Evolutionary conservation across 1,140 invertebrate genomes (phyloP), one percentile per base, ranked within the genome.

Genomic region (Calycopis cecrops): DNA sequence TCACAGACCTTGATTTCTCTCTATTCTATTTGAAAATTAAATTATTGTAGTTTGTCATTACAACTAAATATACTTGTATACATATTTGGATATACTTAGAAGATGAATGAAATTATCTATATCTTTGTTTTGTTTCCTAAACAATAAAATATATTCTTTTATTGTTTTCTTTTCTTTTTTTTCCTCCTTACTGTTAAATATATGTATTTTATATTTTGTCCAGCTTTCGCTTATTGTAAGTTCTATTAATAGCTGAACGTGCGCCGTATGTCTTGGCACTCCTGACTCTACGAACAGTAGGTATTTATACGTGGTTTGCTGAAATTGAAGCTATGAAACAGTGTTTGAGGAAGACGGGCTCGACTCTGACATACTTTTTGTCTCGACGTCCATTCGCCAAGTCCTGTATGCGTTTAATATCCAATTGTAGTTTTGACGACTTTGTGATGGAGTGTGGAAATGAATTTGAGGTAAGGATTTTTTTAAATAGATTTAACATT

Each of bases 371-470:
- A 48, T 52, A 38, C 35, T 28, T 40, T 57, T 33, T 14, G 48
- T 28, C 35, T n/a, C 9, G 16, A 9, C 14, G 40, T 44, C 16
- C 16, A 16, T 44, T 44, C 0, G 16, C n/a, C 55, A 11, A 44
- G 33, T 9, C 28, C 52, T 53, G 63, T 17, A 84, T 82, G 80
- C 77, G 80, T 61, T 68, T 67, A 54, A 55, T 76, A 11, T 69
- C 73, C 34, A 68, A 69, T 52, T 62, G 69, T 59, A 77, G 71
- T 57, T 84, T 76, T 63, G 68, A 84, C 54, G 74, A 76, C 28
- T 85, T 85, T 65, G 60, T 85, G 10, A 85, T 85, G 81, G 79
- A 80, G 62, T 66, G 69, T 64, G 71, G 72, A 40, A 74, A 80
- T 65, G 74, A 80, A 63, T 85, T 85, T 65, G 79, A 85, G 73